phyloP scores from a whole-genome alignment of 2,888 invertebrate species.

The Hydraecia micacea region DNA sequence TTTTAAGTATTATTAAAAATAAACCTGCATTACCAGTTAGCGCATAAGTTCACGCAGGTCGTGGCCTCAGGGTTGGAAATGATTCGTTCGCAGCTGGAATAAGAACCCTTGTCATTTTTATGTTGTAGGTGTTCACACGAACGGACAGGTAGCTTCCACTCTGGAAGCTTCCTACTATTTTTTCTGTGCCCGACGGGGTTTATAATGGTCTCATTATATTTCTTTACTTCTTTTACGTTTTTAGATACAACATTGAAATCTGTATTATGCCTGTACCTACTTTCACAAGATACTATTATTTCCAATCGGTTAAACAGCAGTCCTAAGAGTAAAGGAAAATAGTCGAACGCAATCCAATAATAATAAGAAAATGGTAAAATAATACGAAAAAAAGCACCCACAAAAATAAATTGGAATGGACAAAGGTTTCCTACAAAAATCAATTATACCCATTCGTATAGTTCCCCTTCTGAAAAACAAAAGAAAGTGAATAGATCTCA shows the following conservation, averaged over 20 bases:
- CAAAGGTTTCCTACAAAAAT: neutral
- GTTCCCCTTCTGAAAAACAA: conserved; percentile 5
- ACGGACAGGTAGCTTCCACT: neutral
- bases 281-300: neutral
- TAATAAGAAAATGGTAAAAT: neutral
- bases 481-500: conserved; percentile 18
- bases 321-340: neutral
- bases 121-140: neutral
- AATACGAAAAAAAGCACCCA: neutral
- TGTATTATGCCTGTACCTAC: neutral
- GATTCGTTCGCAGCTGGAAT: conserved; percentile 19
- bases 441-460: neutral
- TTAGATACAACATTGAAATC: neutral
- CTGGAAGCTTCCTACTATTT: too few species aligned
- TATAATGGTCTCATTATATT: neutral
- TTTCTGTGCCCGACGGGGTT: neutral
- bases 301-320: neutral
- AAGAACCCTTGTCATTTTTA: conserved; percentile 11
- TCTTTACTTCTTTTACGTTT: too few species aligned
- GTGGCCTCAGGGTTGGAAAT: neutral
- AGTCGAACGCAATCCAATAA: neutral
- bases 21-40: neutral
- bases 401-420: neutral
- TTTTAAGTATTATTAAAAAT: neutral
- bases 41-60: conserved; percentile 1